Evolutionary conservation across 2,888 invertebrate species (phyloP).

Genomic region (Cistogaster globosa): DNA sequence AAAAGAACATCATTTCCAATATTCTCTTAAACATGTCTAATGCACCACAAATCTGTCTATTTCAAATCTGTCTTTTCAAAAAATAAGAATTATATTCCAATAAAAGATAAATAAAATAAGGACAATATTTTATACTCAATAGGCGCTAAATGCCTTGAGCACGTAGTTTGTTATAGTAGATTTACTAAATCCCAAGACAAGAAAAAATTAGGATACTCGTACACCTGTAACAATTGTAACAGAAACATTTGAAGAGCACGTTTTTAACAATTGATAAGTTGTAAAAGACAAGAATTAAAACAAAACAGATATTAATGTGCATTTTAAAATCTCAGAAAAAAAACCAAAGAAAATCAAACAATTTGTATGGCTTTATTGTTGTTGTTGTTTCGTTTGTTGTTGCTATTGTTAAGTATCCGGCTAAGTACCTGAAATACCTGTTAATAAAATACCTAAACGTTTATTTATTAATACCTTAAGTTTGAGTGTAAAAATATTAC

Average conservation of each 20-base stretch:
- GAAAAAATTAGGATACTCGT: conserved; percentile 1
- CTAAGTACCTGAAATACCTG: conserved; percentile 20
- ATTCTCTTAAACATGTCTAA: background rate
- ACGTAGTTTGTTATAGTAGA: conserved; percentile 46
- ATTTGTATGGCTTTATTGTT: conserved; percentile 11
- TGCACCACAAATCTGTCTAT: conserved; percentile 23
- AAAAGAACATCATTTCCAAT: too few relatives aligned
- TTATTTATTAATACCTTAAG: conserved; percentile 11
- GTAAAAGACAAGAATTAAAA: conserved; percentile 28
- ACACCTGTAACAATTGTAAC: background rate
- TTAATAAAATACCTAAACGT: conserved; percentile 27
- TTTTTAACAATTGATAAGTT: conserved; percentile 35
- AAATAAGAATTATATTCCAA: too few relatives aligned
- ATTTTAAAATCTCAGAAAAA: background rate
- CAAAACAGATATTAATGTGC: conserved; percentile 1
- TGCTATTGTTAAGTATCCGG: conserved; percentile 44
- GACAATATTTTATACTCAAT: conserved; percentile 1
- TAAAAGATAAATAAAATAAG: conserved; percentile 16
- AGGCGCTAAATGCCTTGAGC: conserved; percentile 45
- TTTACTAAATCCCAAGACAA: background rate
- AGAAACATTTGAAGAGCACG: conserved; percentile 10
- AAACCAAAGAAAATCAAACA: conserved; percentile 30
- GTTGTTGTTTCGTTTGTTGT: background rate
- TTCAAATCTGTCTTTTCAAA: too few relatives aligned
- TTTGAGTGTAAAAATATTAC: conserved; percentile 49